These are phyloP conservation scores for Osedax fenrisi DNA, from an alignment of 2,888 invertebrate species.

Conservation along the genomic window DNA sequence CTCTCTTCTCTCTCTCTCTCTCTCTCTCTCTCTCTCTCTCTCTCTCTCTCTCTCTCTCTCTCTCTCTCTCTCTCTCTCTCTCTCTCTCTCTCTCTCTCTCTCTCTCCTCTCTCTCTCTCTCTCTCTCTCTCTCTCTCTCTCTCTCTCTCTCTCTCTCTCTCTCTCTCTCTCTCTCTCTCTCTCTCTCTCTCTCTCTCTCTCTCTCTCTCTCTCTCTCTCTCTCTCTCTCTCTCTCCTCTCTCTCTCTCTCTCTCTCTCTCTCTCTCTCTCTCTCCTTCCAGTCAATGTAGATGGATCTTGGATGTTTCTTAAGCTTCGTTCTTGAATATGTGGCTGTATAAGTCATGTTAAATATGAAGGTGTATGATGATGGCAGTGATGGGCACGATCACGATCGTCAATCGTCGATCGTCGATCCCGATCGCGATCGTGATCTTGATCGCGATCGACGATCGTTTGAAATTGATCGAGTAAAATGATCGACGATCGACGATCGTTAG, in stretches of 20 bases:
- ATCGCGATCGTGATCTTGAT: too few relatives aligned
- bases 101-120: neutral
- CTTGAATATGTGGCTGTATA: too few relatives aligned
- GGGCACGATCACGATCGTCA: too few relatives aligned
- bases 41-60: neutral
- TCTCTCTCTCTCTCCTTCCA: neutral
- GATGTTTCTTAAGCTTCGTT: too few relatives aligned
- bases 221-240: neutral
- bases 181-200: neutral
- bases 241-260: neutral
- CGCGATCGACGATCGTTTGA: too few relatives aligned
- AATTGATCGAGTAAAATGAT: too few relatives aligned
- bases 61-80: neutral
- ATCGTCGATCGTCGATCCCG: too few relatives aligned
- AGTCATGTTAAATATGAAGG: too few relatives aligned
- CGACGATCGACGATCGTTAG: too few relatives aligned
- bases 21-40: neutral
- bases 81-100: neutral
- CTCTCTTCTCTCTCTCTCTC: neutral
- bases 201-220: neutral
- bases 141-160: neutral
- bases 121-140: slow-evolving; percentile 4
- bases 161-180: neutral
- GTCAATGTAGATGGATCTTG: too few relatives aligned
- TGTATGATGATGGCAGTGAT: too few relatives aligned